Evolutionary conservation across 2,888 invertebrate species (phyloP).

Genomic region (Schrankia costaestrigalis): DNA sequence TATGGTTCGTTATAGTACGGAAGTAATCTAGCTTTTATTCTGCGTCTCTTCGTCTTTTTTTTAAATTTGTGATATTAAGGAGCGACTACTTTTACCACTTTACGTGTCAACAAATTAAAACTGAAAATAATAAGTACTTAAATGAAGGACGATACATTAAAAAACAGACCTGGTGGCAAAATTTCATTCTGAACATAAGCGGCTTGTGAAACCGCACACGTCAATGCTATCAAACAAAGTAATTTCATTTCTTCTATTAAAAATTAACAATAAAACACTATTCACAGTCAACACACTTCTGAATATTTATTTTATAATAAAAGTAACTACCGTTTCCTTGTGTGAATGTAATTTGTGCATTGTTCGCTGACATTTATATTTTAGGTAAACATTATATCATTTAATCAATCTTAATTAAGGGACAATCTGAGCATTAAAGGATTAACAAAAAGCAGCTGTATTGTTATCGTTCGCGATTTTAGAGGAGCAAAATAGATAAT

Average conservation of each 20-base stretch:
- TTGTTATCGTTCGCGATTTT: conserved; percentile 4
- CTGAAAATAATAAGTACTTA: no score
- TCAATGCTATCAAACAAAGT: conserved; percentile 13
- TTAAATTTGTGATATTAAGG: no score
- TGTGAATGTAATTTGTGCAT: background rate
- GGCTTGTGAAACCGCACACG: conserved; percentile 19
- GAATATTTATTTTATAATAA: background rate
- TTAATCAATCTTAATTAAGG: conserved; percentile 20
- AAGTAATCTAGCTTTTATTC: no score
- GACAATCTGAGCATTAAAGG: conserved; percentile 15
- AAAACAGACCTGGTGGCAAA: conserved; percentile 15
- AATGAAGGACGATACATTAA: no score
- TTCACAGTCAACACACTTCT: background rate
- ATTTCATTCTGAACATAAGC: conserved; percentile 10
- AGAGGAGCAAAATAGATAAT: no score
- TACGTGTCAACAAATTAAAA: no score
- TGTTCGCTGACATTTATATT: conserved; percentile 3
- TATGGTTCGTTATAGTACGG: no score
- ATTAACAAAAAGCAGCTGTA: conserved; percentile 11
- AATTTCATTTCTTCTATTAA: conserved; percentile 29
- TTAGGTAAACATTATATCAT: conserved; percentile 5
- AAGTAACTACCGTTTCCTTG: background rate
- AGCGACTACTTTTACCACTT: no score
- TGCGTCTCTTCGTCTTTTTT: no score
- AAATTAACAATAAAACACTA: conserved; percentile 1